Percentiles rank a stretch among this genome's conserved stretches.
phyloP scores from a whole-genome alignment of 2,888 invertebrate species.

The Dusona sp. region DNA sequence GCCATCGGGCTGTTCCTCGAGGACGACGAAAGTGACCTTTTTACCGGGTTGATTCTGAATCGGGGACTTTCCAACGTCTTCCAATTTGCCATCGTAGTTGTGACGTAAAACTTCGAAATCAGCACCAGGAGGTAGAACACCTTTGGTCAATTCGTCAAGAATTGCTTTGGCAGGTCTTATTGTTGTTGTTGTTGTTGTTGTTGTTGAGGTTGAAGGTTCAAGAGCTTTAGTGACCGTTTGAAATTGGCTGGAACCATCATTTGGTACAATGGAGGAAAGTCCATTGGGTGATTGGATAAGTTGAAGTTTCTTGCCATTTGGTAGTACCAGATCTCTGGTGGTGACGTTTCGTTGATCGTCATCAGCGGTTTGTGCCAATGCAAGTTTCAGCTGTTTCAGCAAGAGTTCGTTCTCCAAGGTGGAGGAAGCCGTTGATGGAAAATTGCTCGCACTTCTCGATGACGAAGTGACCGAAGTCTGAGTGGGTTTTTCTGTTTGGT shows the following conservation, averaged over 20 bases:
- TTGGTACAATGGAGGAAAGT: slow-evolving; percentile 75
- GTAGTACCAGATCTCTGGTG: slow-evolving; percentile 90
- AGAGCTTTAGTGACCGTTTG: slow-evolving; percentile 70
- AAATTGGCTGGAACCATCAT: slow-evolving; percentile 72
- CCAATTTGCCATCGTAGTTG: slow-evolving; percentile 89
- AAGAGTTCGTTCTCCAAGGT: slow-evolving; percentile 89
- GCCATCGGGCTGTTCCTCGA: slow-evolving; percentile 94
- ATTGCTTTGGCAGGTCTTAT: slow-evolving; percentile 88
- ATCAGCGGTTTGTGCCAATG: slow-evolving; percentile 89
- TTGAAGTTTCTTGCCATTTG: slow-evolving; percentile 91
- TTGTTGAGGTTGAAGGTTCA: slow-evolving; percentile 85
- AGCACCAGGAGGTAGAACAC: slow-evolving; percentile 91
- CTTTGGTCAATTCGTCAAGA: slow-evolving; percentile 92
- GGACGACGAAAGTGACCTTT: slow-evolving; percentile 94
- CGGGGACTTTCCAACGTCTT: slow-evolving; percentile 88
- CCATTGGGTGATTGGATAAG: slow-evolving; percentile 79
- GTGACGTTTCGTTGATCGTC: slow-evolving; percentile 89
- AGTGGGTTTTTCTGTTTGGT: slow-evolving; percentile 84
- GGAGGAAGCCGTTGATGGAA: slow-evolving; percentile 50
- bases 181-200: slow-evolving; percentile 86
- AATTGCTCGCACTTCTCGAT: background rate
- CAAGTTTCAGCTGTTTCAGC: slow-evolving; percentile 90
- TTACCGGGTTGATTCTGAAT: slow-evolving; percentile 89
- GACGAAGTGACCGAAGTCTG: background rate
- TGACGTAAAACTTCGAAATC: slow-evolving; percentile 93